Conservation (phyloP, 2,797 vertebrate genomes). For the Anniella stebbinsi region DNA sequence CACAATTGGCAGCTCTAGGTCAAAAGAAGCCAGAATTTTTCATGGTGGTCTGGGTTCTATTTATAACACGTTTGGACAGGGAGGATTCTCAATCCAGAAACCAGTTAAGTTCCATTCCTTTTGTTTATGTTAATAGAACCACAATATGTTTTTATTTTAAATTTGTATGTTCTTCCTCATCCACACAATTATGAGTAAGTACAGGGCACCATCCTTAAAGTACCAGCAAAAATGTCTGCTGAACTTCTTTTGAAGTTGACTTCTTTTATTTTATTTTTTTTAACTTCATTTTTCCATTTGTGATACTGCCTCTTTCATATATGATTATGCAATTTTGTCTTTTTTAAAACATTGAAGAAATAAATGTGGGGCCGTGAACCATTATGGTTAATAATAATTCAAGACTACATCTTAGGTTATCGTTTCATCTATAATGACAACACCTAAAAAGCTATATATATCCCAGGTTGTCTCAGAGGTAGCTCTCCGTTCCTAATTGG, state of each 20-base stretch:
- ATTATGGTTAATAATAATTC: neutral
- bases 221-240: neutral
- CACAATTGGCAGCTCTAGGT: neutral
- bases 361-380: neutral
- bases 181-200: neutral
- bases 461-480: neutral
- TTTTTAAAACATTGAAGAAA: neutral
- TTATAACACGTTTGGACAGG: neutral
- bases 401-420: neutral
- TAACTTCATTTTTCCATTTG: neutral
- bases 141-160: neutral
- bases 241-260: neutral
- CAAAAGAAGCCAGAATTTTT: neutral
- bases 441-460: neutral
- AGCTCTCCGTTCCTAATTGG: neutral
- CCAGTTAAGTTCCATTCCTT: neutral
- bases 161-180: neutral
- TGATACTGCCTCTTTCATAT: neutral
- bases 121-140: conserved; percentile 1
- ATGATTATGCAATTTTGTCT: neutral
- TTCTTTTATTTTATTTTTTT: neutral
- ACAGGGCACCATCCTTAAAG: neutral
- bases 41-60: neutral
- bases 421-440: neutral
- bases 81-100: neutral